Conservation (phyloP, 2,888 invertebrate genomes). For the Limnephilus auricula region DNA sequence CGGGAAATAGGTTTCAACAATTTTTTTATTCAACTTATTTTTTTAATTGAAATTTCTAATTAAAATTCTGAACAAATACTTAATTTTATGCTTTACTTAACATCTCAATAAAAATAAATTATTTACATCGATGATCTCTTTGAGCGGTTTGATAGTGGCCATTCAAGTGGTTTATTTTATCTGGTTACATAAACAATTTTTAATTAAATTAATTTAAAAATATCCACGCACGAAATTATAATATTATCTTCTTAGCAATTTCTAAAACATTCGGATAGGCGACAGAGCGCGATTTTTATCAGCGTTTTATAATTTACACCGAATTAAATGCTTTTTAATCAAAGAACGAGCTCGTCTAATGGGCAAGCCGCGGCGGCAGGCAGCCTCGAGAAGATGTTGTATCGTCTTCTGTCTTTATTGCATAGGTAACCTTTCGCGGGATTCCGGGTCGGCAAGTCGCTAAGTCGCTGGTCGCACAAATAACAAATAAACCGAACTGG, state of each 20-base stretch:
- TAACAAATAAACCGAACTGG: constrained; percentile 64
- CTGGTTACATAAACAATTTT: neutral
- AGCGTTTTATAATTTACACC: constrained; percentile 27
- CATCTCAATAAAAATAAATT: neutral
- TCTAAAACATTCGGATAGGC: neutral
- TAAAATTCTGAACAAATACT: too few relatives aligned
- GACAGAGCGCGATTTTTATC: constrained; percentile 18
- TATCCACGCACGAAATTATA: neutral
- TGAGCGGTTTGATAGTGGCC: neutral
- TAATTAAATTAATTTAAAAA: neutral
- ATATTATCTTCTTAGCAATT: neutral
- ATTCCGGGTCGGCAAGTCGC: neutral
- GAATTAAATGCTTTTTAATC: constrained; percentile 8
- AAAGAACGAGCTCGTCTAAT: constrained; percentile 3
- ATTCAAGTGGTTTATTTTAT: neutral
- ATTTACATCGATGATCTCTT: neutral
- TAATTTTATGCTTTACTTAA: too few relatives aligned
- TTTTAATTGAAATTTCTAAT: neutral
- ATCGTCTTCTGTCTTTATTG: constrained; percentile 25
- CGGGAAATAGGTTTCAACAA: neutral
- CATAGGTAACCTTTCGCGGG: constrained; percentile 51
- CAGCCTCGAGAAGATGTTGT: constrained; percentile 36
- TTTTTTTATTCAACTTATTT: neutral
- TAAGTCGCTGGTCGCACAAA: constrained; percentile 45
- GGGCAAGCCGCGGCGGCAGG: constrained; percentile 39